phyloP scores from a whole-genome alignment of 1,140 invertebrate species.

The Melanaphis sacchari region DNA sequence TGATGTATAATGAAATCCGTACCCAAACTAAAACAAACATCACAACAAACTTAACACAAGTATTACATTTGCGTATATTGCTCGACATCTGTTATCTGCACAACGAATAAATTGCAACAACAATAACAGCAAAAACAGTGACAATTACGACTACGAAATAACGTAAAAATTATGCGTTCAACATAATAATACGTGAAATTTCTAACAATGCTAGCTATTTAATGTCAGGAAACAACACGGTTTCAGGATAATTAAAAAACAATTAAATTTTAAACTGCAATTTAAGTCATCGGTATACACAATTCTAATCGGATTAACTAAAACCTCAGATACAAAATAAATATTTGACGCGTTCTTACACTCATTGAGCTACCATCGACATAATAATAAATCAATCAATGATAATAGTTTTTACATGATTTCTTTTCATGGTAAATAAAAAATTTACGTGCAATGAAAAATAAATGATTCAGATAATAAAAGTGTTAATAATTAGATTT shows the following conservation, averaged over 20 bases:
- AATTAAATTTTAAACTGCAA: background rate
- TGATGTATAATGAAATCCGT: background rate
- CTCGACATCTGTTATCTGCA: background rate
- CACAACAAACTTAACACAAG: background rate
- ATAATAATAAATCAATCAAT: background rate
- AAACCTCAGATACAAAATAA: background rate
- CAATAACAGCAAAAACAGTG: background rate
- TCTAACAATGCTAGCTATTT: background rate
- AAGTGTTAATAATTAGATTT: background rate
- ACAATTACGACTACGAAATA: background rate
- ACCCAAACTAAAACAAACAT: background rate
- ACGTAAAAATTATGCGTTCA: background rate
- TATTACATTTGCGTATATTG: background rate
- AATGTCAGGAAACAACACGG: background rate
- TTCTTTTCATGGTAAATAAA: background rate
- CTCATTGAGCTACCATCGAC: background rate
- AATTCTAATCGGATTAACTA: background rate
- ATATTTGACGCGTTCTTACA: background rate
- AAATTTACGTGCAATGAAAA: background rate
- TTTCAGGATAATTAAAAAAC: background rate
- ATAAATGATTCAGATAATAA: background rate
- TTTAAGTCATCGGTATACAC: background rate
- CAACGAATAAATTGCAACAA: background rate
- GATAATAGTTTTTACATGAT: background rate
- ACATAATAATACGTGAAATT: background rate